Percentiles rank a stretch among this genome's conserved stretches.
Conservation (phyloP, 1,140 invertebrate species). For the Bombus superbus region DNA sequence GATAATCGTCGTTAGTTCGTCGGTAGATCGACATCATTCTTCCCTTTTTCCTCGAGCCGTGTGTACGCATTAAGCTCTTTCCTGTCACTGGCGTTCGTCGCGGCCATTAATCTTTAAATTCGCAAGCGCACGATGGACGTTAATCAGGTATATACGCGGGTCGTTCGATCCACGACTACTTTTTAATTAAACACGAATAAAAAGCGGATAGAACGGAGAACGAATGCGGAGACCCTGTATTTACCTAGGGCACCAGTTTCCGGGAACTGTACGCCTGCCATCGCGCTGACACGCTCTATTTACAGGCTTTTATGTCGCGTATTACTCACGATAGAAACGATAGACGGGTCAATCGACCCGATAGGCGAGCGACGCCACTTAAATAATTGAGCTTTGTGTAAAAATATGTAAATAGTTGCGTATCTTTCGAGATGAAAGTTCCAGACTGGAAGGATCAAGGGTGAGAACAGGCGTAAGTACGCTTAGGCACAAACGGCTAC, state of each 20-base stretch:
- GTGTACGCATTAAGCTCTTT: constrained; percentile 60
- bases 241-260: constrained; percentile 61
- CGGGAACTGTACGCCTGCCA: constrained; percentile 25
- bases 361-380: neutral
- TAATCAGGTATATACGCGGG: constrained; percentile 65
- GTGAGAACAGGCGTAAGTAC: constrained; percentile 35
- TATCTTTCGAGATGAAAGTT: neutral
- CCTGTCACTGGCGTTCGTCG: constrained; percentile 55
- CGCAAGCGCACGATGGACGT: constrained; percentile 57
- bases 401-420: constrained; percentile 13
- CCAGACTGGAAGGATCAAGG: neutral
- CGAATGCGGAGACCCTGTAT: constrained; percentile 50
- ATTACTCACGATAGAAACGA: neutral
- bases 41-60: constrained; percentile 44
- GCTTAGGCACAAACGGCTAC: constrained; percentile 53
- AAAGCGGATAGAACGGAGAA: constrained; percentile 45
- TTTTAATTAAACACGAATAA: constrained; percentile 68
- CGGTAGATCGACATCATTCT: constrained; percentile 56
- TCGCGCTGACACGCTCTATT: constrained; percentile 22
- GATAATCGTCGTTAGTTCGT: constrained; percentile 51
- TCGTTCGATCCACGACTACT: constrained; percentile 62
- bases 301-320: neutral
- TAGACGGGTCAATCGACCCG: neutral
- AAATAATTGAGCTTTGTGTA: constrained; percentile 6
- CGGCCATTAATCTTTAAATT: constrained; percentile 69